Percentiles rank a stretch among this genome's conserved stretches.
Conservation (phyloP, 2,797 vertebrate genomes). For the Antennarius maculatus region DNA sequence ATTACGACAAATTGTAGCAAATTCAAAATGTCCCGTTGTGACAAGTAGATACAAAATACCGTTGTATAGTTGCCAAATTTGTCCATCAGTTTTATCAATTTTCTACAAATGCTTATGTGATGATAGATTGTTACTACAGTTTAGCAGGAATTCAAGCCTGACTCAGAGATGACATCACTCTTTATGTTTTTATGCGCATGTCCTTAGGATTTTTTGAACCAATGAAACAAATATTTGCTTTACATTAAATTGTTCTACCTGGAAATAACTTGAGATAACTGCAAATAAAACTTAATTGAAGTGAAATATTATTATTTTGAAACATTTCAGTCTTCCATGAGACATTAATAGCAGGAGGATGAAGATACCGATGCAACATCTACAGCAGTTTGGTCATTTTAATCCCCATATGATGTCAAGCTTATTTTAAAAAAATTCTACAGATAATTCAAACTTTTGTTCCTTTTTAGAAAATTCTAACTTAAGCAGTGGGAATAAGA, state of each 20-base stretch:
- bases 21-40: constrained; percentile 25
- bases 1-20: neutral
- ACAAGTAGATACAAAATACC: constrained; percentile 1
- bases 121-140: neutral
- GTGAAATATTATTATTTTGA: neutral
- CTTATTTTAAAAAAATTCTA: neutral
- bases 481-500: neutral
- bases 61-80: constrained; percentile 1
- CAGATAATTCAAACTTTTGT: neutral
- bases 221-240: no score
- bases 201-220: neutral
- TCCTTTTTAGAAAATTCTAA: neutral
- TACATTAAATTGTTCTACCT: neutral
- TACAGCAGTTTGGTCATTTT: neutral
- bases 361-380: no score
- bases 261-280: neutral
- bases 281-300: no score
- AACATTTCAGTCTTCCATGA: neutral
- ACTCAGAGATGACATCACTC: neutral
- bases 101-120: neutral
- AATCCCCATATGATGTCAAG: neutral
- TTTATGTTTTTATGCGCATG: neutral
- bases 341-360: neutral
- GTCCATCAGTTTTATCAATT: neutral
- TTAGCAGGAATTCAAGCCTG: neutral